phyloP scores from a whole-genome alignment of 1,140 invertebrate genomes.

The Sarcophaga peregrina region DNA sequence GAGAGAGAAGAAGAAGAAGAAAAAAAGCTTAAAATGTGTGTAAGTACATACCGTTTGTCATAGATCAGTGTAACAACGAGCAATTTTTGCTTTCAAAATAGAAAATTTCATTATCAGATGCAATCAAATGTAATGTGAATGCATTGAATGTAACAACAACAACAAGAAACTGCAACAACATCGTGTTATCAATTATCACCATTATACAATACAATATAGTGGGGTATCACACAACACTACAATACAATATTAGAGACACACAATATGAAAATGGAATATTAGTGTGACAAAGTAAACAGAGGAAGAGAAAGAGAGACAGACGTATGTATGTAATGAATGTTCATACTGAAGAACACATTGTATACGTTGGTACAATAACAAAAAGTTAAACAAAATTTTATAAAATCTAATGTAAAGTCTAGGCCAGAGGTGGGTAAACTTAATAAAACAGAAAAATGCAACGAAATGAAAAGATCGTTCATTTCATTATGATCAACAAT shows the following conservation, averaged over 20 bases:
- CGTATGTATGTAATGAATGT: too few relatives aligned
- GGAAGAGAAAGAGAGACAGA: neutral
- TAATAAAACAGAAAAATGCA: too few relatives aligned
- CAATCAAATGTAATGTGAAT: conserved; percentile 32
- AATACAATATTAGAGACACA: neutral
- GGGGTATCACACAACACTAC: too few relatives aligned
- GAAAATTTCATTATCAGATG: conserved; percentile 36
- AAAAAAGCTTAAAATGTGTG: too few relatives aligned
- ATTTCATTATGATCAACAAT: too few relatives aligned
- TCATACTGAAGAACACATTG: too few relatives aligned
- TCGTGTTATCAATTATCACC: too few relatives aligned
- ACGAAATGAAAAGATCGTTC: too few relatives aligned
- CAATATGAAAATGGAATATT: conserved; percentile 16
- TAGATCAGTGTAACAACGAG: neutral
- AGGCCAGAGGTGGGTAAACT: neutral
- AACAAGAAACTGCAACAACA: neutral
- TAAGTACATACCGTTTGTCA: neutral
- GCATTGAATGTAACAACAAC: neutral
- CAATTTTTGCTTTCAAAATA: neutral
- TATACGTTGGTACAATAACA: too few relatives aligned
- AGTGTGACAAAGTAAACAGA: neutral
- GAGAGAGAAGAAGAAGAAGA: neutral
- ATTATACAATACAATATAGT: too few relatives aligned
- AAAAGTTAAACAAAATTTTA: too few relatives aligned
- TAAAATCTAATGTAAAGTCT: conserved; percentile 33